A percentile compares a stretch with the other conserved stretches of the same genome.
phyloP scores from a whole-genome alignment of 1,140 invertebrate genomes.

The Drosophila insularis region DNA sequence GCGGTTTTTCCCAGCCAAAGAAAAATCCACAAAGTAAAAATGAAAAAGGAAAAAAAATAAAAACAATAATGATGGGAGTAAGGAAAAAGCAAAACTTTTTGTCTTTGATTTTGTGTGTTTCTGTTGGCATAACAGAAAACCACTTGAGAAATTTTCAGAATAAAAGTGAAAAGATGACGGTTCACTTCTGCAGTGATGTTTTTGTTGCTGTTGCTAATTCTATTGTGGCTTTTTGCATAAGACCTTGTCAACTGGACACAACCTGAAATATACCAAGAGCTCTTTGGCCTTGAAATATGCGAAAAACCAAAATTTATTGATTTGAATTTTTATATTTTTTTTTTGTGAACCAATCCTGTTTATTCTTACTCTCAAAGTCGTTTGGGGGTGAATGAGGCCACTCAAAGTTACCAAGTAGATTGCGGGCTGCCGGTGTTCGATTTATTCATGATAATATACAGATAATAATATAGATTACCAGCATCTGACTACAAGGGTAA shows the following conservation, averaged over 20 bases:
- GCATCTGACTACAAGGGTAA: no score
- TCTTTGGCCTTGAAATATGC: neutral
- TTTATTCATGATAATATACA: no score
- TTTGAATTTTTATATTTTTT: neutral
- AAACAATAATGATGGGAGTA: neutral
- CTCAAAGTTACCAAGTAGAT: no score
- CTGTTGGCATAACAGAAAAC: constrained; percentile 24
- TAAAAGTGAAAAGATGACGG: constrained; percentile 1
- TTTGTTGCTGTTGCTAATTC: neutral
- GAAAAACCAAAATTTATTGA: neutral
- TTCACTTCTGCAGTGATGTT: neutral
- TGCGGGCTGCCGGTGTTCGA: no score
- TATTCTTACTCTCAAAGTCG: no score
- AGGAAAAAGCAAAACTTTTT: constrained; percentile 32
- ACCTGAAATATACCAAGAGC: neutral
- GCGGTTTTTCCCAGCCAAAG: constrained; percentile 41
- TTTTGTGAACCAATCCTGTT: no score
- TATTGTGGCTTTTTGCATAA: neutral
- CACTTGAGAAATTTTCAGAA: neutral
- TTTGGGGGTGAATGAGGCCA: no score
- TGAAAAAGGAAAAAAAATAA: constrained; percentile 15
- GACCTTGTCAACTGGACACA: neutral
- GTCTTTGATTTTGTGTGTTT: constrained; percentile 59
- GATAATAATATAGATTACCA: no score
- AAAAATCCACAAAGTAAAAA: constrained; percentile 18